Percentiles rank a stretch among this genome's conserved stretches.
These are phyloP conservation scores for Boleophthalmus pectinirostris DNA, from an alignment of 2,113 vertebrate species.

Conservation along the genomic window DNA sequence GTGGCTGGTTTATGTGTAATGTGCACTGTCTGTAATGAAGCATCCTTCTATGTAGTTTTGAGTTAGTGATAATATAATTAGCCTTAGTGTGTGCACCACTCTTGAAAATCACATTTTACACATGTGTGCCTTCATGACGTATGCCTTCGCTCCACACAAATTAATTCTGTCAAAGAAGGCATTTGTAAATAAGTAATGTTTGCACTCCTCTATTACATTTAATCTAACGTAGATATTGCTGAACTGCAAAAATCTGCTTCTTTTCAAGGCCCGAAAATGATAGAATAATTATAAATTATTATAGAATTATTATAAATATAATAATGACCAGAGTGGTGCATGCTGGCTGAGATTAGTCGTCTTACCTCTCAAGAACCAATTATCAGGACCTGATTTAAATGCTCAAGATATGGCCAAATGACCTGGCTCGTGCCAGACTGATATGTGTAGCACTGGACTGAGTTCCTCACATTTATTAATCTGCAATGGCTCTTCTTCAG, in stretches of 20 bases:
- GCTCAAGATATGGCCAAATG: neutral
- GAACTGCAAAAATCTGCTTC: neutral
- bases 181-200: neutral
- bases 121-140: conserved; percentile 6
- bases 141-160: conserved; percentile 1
- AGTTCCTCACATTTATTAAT: too few relatives aligned
- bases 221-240: neutral
- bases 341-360: neutral
- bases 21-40: conserved; percentile 10
- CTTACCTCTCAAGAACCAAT: neutral
- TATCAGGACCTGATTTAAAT: neutral
- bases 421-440: too few relatives aligned
- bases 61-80: conserved; percentile 12
- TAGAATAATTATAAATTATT: neutral
- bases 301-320: neutral
- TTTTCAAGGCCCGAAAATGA: neutral
- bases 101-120: neutral
- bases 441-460: too few relatives aligned
- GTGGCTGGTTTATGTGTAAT: neutral
- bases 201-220: neutral
- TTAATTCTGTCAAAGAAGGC: conserved; percentile 5
- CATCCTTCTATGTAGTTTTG: conserved; percentile 10
- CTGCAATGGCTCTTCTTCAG: too few relatives aligned
- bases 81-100: neutral
- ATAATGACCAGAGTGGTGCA: neutral